phyloP scores from a whole-genome alignment of 2,888 invertebrate species.

The Lordiphosa fenestrarum region DNA sequence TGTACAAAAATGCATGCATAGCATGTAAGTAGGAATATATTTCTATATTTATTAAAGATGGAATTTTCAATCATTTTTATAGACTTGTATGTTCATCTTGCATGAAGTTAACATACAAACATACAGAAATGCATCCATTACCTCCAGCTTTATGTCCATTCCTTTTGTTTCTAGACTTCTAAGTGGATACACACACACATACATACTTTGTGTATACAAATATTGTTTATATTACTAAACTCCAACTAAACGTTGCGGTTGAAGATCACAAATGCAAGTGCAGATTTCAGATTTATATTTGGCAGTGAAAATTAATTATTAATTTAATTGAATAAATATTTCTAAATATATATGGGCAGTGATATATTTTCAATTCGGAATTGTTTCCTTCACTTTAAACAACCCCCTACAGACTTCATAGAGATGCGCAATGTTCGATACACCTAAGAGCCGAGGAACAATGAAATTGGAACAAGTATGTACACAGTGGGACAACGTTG shows the following conservation, averaged over 20 bases:
- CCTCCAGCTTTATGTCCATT: background rate
- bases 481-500: no score
- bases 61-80: no score
- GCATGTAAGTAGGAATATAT: slow-evolving; percentile 3
- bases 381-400: slow-evolving; percentile 13
- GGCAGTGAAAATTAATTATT: no score
- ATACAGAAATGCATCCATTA: no score
- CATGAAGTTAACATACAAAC: background rate
- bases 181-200: background rate
- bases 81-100: background rate
- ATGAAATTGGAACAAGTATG: no score
- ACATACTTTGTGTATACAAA: slow-evolving; percentile 16
- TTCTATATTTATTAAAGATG: no score
- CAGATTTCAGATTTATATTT: no score
- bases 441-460: no score
- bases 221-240: slow-evolving; percentile 13
- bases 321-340: background rate
- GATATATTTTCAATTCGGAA: slow-evolving; percentile 7
- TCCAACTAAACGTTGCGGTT: slow-evolving; percentile 8
- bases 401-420: slow-evolving; percentile 26
- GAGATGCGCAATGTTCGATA: slow-evolving; percentile 14
- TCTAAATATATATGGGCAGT: slow-evolving; percentile 22
- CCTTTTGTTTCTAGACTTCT: background rate
- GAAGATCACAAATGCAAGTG: no score
- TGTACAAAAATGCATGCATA: background rate